A percentile compares a stretch with the other conserved stretches of the same genome.
Conservation (phyloP, 92 coral and sea anemone species). For the Bergia sp. region DNA sequence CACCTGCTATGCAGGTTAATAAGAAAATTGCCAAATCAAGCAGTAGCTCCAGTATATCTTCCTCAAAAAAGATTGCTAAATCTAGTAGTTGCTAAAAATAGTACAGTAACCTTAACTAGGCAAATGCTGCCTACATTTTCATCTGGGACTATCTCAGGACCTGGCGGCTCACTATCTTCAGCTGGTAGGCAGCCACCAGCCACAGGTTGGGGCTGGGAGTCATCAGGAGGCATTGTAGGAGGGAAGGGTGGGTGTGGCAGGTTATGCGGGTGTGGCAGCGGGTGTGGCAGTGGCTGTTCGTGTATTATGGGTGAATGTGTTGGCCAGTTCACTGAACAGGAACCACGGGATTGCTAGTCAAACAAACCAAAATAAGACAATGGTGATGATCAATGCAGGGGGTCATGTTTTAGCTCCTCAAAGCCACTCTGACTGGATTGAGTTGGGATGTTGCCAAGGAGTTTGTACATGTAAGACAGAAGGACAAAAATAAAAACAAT, state of each 20-base stretch:
- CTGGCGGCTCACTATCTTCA: conserved; percentile 24
- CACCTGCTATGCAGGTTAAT: too few species aligned
- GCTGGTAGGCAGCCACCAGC: not conserved
- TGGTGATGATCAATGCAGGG: not conserved
- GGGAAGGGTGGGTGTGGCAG: conserved; percentile 7
- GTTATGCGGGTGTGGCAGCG: not conserved
- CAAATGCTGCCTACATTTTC: conserved; percentile 38
- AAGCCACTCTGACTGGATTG: too few species aligned
- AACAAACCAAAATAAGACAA: conserved; percentile 58
- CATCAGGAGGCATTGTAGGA: conserved; percentile 9
- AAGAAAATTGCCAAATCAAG: too few species aligned
- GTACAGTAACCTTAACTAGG: too few species aligned
- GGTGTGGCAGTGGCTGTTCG: not conserved
- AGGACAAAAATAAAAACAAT: too few species aligned
- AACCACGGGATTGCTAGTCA: conserved; percentile 79
- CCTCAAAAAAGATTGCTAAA: too few species aligned
- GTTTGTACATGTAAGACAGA: too few species aligned
- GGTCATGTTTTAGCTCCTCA: too few species aligned
- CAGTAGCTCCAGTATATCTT: too few species aligned
- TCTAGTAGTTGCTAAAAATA: too few species aligned
- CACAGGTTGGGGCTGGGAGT: conserved; percentile 9
- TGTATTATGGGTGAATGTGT: conserved; percentile 13
- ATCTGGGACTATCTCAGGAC: conserved; percentile 25
- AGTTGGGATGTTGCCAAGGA: too few species aligned
- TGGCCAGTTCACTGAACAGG: conserved; percentile 20